Evolutionary conservation across 2,888 invertebrate genomes (phyloP), one percentile per base, ranked within the genome.

Genomic region (Chymomyza caudatula): DNA sequence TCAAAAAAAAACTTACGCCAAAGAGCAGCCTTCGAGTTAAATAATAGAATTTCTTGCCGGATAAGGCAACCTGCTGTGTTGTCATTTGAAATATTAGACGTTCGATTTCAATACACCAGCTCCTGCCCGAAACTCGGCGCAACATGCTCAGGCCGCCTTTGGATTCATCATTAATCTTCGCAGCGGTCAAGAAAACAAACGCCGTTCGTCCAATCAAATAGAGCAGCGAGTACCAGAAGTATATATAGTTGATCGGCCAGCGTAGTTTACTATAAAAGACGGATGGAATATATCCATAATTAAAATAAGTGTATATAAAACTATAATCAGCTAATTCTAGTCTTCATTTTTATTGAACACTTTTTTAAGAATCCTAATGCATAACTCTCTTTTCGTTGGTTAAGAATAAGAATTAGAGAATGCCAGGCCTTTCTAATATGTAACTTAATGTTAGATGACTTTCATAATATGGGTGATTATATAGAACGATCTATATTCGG

Each of bases 41-140:
- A 60, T 91, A 90, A 76, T 93, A 94, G 71, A 93, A 92, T 19
- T 92, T 92, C 81, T 92, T 92, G 25, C 93, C 94, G 11, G 93
- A 92, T 44, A 94, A 83, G 1, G 92, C 92, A 0, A 93, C 91
- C 15, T 90, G 91, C 68, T 92, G 92, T 42, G 92, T 90, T 44
- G 91, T 90, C 67, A 94, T 90, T 87, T 93, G 93, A 68, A 92
- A 91, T 65, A 92, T 92, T 29, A 94, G 90, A 56, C 94, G 91
- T 77, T 92, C 92, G 54, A 93, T 88, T 74, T 90, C 90, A 6
- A 83, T 78, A 69, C 89, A 89, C 90, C 90, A 90, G 15, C 80
- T 85, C 6, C 69, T 67, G 11, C 75, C 84, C 11, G 90, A 86
- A 4, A 89, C 83, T 4, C 76, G 82, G 66, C 92, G 91, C 8